Evolutionary conservation across 2,888 invertebrate species (phyloP).

Genomic region (Ormia ochracea): DNA sequence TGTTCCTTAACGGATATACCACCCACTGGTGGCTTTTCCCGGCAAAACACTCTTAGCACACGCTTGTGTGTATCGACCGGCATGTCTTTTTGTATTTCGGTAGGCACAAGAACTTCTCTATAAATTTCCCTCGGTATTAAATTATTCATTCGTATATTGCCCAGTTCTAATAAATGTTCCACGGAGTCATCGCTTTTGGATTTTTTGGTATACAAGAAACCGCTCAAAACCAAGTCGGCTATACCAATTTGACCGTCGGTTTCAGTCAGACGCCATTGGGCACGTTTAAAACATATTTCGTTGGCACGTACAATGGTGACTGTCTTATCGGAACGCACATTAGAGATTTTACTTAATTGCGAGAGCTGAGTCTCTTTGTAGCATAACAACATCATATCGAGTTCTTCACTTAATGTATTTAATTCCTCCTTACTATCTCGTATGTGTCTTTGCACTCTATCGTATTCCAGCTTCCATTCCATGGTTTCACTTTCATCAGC

Average conservation of each 20-base stretch:
- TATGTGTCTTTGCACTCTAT: constrained; percentile 83
- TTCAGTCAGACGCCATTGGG: constrained; percentile 98
- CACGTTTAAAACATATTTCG: constrained; percentile 98
- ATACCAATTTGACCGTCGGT: constrained; percentile 98
- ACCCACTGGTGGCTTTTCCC: constrained; percentile 97
- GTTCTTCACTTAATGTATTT: constrained; percentile 91
- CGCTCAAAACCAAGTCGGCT: constrained; percentile 95
- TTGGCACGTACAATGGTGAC: constrained; percentile 88
- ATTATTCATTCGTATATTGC: constrained; percentile 96
- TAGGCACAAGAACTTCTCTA: constrained; percentile 89
- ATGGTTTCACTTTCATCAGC: constrained; percentile 82
- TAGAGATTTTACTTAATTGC: constrained; percentile 80
- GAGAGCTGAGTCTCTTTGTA: constrained; percentile 88
- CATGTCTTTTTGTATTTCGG: constrained; percentile 88
- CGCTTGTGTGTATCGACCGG: constrained; percentile 92
- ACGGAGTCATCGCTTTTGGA: constrained; percentile 98
- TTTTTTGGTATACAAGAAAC: constrained; percentile 97
- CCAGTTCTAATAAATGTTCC: constrained; percentile 96
- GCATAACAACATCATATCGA: constrained; percentile 96
- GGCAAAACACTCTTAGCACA: constrained; percentile 94
- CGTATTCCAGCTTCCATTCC: constrained; percentile 82
- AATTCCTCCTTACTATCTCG: constrained; percentile 93
- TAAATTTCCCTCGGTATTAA: constrained; percentile 95
- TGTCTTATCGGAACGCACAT: constrained; percentile 83
- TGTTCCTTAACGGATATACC: constrained; percentile 99